phyloP scores from a whole-genome alignment of 37 sponge, comb jelly and placozoan genomes.

The Diacarnus erythraeanus region DNA sequence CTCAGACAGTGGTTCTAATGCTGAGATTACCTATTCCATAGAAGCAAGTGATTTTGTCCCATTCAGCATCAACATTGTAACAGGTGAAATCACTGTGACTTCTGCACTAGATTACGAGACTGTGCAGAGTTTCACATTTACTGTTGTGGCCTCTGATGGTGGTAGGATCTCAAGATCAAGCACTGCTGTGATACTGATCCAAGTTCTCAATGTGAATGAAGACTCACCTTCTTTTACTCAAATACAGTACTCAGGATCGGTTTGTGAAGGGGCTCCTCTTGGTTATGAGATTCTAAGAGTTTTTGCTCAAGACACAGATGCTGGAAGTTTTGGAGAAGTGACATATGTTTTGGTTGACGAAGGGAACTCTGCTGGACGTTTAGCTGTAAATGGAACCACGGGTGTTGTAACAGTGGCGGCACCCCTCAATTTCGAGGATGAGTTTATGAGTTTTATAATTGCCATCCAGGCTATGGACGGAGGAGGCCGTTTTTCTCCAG shows the following conservation, averaged over 20 bases:
- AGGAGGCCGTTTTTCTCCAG: neutral
- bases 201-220: slow-evolving; percentile 46
- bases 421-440: slow-evolving; percentile 21
- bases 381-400: slow-evolving; percentile 21
- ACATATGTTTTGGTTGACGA: slow-evolving; percentile 8
- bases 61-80: slow-evolving; percentile 21
- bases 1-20: slow-evolving; percentile 29
- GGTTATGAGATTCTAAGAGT: slow-evolving; percentile 28
- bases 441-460: neutral
- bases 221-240: slow-evolving; percentile 15
- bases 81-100: slow-evolving; percentile 29
- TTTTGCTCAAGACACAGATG: slow-evolving; percentile 46
- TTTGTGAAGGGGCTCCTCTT: slow-evolving; percentile 51
- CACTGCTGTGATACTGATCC: neutral
- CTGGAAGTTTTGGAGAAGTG: slow-evolving; percentile 39
- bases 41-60: neutral
- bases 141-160: slow-evolving; percentile 34
- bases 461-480: slow-evolving; percentile 25
- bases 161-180: neutral
- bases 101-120: slow-evolving; percentile 41
- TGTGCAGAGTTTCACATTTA: neutral
- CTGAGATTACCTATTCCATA: slow-evolving; percentile 31
- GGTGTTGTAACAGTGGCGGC: slow-evolving; percentile 33
- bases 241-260: neutral
- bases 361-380: neutral